Evolutionary conservation across 2,797 vertebrate species (phyloP).

Genomic region (Neosilurus hyrtlii): DNA sequence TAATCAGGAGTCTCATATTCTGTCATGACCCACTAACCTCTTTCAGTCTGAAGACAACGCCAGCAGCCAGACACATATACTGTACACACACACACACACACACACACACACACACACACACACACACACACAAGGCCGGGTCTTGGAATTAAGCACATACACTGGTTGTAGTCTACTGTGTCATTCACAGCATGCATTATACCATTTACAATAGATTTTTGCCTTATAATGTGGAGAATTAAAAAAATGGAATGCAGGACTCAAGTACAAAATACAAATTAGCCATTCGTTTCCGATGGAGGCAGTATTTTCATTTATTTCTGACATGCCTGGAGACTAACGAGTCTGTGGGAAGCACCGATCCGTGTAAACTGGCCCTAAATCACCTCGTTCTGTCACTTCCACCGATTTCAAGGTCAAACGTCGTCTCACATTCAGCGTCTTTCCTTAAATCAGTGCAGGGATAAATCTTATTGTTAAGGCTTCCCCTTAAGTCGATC

Average conservation of each 20-base stretch:
- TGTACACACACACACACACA: not conserved
- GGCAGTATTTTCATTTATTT: not conserved
- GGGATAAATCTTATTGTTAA: conserved; percentile 48
- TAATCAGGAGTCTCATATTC: conserved; percentile 35
- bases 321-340: conserved; percentile 52
- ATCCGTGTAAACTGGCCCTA: conserved; percentile 59
- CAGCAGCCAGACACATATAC: not conserved
- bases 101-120: conserved; percentile 1
- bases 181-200: not conserved
- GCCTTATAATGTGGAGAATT: no score
- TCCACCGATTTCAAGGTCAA: conserved; percentile 60
- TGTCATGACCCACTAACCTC: conserved; percentile 57
- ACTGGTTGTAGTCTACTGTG: not conserved
- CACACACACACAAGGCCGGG: not conserved
- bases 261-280: not conserved
- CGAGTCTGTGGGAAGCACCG: conserved; percentile 57
- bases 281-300: not conserved
- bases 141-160: conserved; percentile 14
- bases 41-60: conserved; percentile 44
- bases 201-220: not conserved
- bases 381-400: conserved; percentile 71
- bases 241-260: not conserved
- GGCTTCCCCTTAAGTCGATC: conserved; percentile 32
- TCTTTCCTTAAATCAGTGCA: conserved; percentile 56
- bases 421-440: conserved; percentile 50